Evolutionary conservation across 1,140 invertebrate species (phyloP), one percentile per base, ranked within the genome.

Genomic region (Caenorhabditis briggsae): DNA sequence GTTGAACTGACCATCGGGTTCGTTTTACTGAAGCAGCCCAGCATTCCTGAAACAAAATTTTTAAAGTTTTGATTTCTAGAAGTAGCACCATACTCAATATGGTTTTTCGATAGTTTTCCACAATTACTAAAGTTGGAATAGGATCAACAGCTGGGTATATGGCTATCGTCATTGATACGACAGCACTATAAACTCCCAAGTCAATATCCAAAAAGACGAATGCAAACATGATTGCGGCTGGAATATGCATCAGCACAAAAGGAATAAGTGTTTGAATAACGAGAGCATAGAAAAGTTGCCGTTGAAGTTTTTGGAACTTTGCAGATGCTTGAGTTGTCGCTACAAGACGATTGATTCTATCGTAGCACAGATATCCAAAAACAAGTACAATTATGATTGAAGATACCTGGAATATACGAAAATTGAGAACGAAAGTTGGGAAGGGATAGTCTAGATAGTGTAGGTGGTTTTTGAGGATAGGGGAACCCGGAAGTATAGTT

Each of bases 191-290:
- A 53, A 78, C 70, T 11, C 43, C 43, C 11, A 50, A 23, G 25
- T 48, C 70, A 12, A 50, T 23, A 23, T 78, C 46, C 70, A 78
- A 33, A 23, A 78, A 78, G n/a, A 48, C 64, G 18, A 70, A 70
- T 70, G 16, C 9, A n/a, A 70, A 78, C 70, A 50, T 78, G 11
- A 78, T 78, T 50, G 46, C 70, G 23, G 25, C 33, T n/a, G 70
- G 70, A 23, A 78, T 78, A 50, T 78, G 70, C 70, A 78, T 78
- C 7, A 78, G 23, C 20, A 48, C n/a, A 23, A 78, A 78, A 2
- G 70, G 70, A 50, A 78, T 50, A 7, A 78, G 43, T 11, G 70
- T 78, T 50, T 78, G 70, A 78, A 78, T 50, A 20, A 78, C 70
- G 11, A 78, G 46, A 43, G 70, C 43, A 18, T 43, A 78, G 46